Percentiles rank a stretch among this genome's conserved stretches.
Evolutionary conservation across 2,888 invertebrate genomes (phyloP).

Genomic region (Caenorhabditis japonica): DNA sequence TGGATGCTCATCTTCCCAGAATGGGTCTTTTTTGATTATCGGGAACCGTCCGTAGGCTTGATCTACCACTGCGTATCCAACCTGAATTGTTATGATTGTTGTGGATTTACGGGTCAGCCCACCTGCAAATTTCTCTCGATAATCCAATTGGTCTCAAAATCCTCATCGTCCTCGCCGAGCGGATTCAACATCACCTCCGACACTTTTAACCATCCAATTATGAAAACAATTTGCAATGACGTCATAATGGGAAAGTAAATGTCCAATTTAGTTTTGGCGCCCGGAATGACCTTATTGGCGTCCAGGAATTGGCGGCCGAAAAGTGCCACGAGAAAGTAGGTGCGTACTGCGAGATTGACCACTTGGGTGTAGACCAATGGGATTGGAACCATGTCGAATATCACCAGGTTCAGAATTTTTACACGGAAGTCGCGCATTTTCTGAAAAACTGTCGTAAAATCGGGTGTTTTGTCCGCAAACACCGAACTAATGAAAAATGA

Average conservation of each 20-base stretch:
- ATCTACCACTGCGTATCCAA: slow-evolving; percentile 71
- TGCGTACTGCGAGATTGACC: slow-evolving; percentile 70
- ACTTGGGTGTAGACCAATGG: slow-evolving; percentile 62
- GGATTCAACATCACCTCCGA: slow-evolving; percentile 74
- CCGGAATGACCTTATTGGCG: slow-evolving; percentile 42
- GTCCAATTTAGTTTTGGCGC: slow-evolving; percentile 59
- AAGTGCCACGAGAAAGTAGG: slow-evolving; percentile 71
- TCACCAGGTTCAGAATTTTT: slow-evolving; percentile 66
- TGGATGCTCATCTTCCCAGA: slow-evolving; percentile 56
- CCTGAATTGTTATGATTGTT: slow-evolving; percentile 35
- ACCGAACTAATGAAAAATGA: too few relatives aligned
- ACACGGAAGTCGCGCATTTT: slow-evolving; percentile 71
- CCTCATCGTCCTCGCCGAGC: slow-evolving; percentile 71
- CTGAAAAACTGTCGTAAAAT: slow-evolving; percentile 44
- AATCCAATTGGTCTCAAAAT: slow-evolving; percentile 74
- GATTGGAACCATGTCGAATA: slow-evolving; percentile 72
- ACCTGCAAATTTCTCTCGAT: slow-evolving; percentile 72
- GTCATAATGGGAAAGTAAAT: slow-evolving; percentile 70
- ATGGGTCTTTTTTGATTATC: slow-evolving; percentile 60
- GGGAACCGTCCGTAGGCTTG: slow-evolving; percentile 69
- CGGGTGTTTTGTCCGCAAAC: too few relatives aligned
- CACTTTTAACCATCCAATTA: slow-evolving; percentile 74
- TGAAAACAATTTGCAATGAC: slow-evolving; percentile 72
- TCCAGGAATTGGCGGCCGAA: slow-evolving; percentile 70
- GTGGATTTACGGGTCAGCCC: slow-evolving; percentile 18